Percentiles rank a stretch among this genome's conserved stretches.
These are phyloP conservation scores for Byasa hedistus DNA, from an alignment of 2,888 invertebrate genomes.

Conservation along the genomic window DNA sequence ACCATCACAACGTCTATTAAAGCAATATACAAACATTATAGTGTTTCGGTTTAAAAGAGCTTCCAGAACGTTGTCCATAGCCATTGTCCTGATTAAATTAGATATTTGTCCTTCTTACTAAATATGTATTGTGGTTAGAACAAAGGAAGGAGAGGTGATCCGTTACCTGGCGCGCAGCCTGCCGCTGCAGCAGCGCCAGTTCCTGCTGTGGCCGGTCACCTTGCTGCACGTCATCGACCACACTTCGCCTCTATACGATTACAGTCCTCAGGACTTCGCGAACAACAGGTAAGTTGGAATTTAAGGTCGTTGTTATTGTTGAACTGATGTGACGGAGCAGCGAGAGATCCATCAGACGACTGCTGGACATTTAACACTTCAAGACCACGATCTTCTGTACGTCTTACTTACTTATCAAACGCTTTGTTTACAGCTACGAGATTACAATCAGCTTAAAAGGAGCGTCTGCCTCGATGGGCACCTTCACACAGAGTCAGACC, in stretches of 20 bases:
- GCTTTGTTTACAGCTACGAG: constrained; percentile 81
- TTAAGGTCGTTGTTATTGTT: too few relatives aligned
- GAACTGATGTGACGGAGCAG: too few relatives aligned
- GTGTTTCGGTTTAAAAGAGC: too few relatives aligned
- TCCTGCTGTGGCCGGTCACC: constrained; percentile 91
- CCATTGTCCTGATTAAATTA: too few relatives aligned
- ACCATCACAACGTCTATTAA: too few relatives aligned
- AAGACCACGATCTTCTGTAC: too few relatives aligned
- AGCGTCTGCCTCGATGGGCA: constrained; percentile 87
- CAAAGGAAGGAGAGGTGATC: constrained; percentile 67
- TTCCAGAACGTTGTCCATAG: too few relatives aligned
- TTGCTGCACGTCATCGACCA: constrained; percentile 90
- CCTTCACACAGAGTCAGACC: constrained; percentile 85
- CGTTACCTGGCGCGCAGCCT: constrained; percentile 61
- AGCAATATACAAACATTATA: too few relatives aligned
- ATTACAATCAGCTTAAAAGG: constrained; percentile 91
- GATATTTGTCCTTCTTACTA: too few relatives aligned
- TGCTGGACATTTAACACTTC: too few relatives aligned
- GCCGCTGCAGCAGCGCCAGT: constrained; percentile 62
- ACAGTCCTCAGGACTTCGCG: constrained; percentile 85
- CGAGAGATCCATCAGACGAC: too few relatives aligned
- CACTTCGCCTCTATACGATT: constrained; percentile 87
- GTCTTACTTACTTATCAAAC: too few relatives aligned
- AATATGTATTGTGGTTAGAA: constrained; percentile 44
- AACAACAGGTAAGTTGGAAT: constrained; percentile 64